These are phyloP conservation scores for Solenopsis fugax DNA, from an alignment of 1,140 invertebrate species.

Conservation along the genomic window DNA sequence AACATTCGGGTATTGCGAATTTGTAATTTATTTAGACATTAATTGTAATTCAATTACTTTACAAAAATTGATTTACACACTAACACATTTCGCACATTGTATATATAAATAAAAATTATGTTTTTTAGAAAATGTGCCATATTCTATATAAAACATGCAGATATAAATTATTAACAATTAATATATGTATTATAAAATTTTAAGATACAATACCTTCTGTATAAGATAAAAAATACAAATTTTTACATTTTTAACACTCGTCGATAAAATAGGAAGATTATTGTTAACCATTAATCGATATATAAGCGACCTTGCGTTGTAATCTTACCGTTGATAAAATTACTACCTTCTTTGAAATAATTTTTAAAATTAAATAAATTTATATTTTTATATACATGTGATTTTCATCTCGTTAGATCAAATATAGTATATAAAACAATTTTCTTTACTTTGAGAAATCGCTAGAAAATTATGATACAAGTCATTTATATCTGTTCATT, in stretches of 20 bases:
- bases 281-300: neutral
- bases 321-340: neutral
- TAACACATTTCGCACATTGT: neutral
- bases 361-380: slow-evolving; percentile 4
- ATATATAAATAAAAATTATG: slow-evolving; percentile 1
- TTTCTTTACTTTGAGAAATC: neutral
- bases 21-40: neutral
- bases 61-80: neutral
- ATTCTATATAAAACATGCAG: neutral
- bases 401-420: neutral
- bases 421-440: slow-evolving; percentile 16
- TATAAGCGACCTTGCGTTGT: neutral
- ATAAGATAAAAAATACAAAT: neutral
- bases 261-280: slow-evolving; percentile 3
- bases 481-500: neutral
- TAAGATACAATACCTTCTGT: neutral
- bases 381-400: neutral
- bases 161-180: neutral
- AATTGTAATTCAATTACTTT: neutral
- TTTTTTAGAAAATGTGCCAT: neutral
- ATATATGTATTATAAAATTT: neutral
- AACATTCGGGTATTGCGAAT: neutral
- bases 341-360: neutral
- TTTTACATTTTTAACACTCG: neutral
- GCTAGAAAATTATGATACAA: neutral